Evolutionary conservation across 2,797 vertebrate species (phyloP).

Genomic region (Bradypodion ventrale): DNA sequence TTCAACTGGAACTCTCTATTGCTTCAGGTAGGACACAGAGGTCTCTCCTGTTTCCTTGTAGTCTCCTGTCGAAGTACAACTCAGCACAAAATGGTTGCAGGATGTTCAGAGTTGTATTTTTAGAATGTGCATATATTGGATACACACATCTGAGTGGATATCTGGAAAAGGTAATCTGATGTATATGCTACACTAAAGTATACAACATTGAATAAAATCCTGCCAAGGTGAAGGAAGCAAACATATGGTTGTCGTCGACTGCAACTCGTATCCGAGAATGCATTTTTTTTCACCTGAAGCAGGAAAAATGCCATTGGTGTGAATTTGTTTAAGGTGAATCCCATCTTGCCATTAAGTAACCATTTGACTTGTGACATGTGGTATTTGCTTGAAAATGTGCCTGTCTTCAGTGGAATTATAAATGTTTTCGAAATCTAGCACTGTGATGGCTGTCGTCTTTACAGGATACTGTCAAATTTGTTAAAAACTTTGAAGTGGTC

Average conservation of each 20-base stretch:
- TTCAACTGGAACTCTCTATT: no score
- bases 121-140: background rate
- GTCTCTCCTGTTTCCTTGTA: no score
- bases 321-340: no score
- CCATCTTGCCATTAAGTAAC: no score
- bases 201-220: fast-evolving
- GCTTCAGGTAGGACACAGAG: no score
- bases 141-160: background rate
- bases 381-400: background rate
- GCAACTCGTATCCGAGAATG: no score
- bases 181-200: fast-evolving
- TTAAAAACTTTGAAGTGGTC: background rate
- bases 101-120: background rate
- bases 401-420: background rate
- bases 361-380: no score
- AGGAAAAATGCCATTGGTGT: no score
- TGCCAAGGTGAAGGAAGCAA: background rate
- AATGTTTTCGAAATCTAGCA: constrained; percentile 34
- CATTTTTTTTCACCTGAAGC: no score
- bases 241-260: background rate
- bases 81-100: no score
- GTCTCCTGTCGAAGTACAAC: no score
- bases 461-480: background rate
- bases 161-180: background rate
- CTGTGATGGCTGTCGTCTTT: background rate